Conservation (phyloP, 2,113 vertebrate species). For the Pygoscelis antarcticus region DNA sequence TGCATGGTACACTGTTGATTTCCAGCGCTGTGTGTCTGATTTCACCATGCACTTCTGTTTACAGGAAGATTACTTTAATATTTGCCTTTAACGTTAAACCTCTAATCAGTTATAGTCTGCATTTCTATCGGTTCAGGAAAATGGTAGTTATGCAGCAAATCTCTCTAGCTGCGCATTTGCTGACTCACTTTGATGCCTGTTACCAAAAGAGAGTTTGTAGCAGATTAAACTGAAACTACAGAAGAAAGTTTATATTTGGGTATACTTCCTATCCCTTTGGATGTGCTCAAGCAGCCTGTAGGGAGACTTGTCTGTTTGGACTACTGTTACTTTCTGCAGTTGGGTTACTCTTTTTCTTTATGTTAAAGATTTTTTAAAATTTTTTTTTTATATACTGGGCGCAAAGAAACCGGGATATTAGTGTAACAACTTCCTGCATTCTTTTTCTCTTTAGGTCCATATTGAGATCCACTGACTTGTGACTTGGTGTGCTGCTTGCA, state of each 20-base stretch:
- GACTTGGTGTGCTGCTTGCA: neutral
- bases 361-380: neutral
- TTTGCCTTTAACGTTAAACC: neutral
- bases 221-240: neutral
- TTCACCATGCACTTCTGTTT: neutral
- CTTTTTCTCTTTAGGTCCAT: conserved; percentile 75
- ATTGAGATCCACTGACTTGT: conserved; percentile 82
- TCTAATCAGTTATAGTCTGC: neutral
- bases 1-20: rapidly evolving
- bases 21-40: neutral
- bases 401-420: neutral
- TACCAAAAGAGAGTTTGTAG: neutral
- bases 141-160: neutral
- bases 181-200: conserved; percentile 5
- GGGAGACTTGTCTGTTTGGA: neutral
- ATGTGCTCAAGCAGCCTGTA: neutral
- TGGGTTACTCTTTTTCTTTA: neutral
- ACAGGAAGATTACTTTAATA: neutral
- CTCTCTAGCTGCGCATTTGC: neutral
- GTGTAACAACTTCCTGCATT: neutral
- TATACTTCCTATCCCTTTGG: neutral
- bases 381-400: neutral
- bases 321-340: neutral
- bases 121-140: neutral
- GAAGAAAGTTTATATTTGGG: neutral